phyloP scores from a whole-genome alignment of 1,140 invertebrate species.

The Rhopalosiphum padi region DNA sequence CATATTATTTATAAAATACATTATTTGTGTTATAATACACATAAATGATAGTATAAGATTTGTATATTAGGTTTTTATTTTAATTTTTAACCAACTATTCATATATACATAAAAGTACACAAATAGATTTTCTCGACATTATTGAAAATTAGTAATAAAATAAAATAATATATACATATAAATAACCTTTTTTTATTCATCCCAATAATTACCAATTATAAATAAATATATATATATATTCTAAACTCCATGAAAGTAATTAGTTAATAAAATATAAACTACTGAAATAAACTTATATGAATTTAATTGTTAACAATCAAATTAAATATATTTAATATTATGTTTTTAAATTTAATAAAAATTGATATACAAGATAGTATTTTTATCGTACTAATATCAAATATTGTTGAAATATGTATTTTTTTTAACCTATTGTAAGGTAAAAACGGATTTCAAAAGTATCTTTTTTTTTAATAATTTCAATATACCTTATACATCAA shows the following conservation, averaged over 20 bases:
- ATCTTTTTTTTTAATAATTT: too few species aligned
- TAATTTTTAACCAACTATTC: background rate
- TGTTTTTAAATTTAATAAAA: background rate
- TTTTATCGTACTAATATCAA: too few species aligned
- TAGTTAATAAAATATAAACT: background rate
- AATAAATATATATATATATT: too few species aligned
- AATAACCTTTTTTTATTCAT: too few species aligned
- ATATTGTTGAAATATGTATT: too few species aligned
- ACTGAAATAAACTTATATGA: background rate
- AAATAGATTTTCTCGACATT: background rate
- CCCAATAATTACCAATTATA: too few species aligned
- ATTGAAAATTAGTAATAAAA: too few species aligned
- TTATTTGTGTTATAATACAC: background rate
- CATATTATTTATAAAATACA: background rate
- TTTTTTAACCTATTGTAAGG: too few species aligned
- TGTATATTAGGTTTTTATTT: background rate
- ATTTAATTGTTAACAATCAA: background rate
- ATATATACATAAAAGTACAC: background rate
- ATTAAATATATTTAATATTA: background rate
- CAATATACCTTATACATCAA: too few species aligned
- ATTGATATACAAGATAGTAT: too few species aligned
- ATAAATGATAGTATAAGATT: background rate
- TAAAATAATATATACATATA: too few species aligned
- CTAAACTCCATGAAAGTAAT: background rate
- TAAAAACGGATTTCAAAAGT: too few species aligned